A percentile compares a stretch with the other conserved stretches of the same genome.
Evolutionary conservation across 2,888 invertebrate genomes (phyloP).

Genomic region (Bombylius discolor): DNA sequence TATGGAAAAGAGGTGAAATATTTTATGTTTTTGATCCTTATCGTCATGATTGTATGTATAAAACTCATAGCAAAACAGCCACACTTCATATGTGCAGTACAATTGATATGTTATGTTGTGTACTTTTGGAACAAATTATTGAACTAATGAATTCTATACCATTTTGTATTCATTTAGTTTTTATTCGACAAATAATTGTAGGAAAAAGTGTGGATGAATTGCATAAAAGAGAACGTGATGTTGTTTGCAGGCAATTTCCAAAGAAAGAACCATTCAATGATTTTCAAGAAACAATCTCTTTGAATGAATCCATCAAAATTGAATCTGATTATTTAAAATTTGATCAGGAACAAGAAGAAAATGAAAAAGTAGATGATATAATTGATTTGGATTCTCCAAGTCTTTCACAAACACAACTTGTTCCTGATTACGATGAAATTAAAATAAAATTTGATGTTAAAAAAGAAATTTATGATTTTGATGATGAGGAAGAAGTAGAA

Average conservation of each 20-base stretch:
- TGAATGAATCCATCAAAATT: constrained; percentile 16
- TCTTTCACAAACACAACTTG: constrained; percentile 14
- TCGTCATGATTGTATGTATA: constrained; percentile 19
- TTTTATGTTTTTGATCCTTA: constrained; percentile 32
- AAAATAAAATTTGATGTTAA: constrained; percentile 6
- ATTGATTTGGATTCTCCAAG: constrained; percentile 14
- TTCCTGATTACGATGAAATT: constrained; percentile 4
- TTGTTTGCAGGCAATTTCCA: not conserved
- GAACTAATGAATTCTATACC: constrained; percentile 21
- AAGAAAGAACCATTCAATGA: not conserved
- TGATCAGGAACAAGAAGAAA: constrained; percentile 1
- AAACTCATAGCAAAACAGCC: constrained; percentile 18
- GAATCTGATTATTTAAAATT: not conserved
- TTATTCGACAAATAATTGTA: not conserved
- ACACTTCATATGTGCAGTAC: constrained; percentile 27
- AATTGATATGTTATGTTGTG: constrained; percentile 24
- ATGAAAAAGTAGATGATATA: not conserved
- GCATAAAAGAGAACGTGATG: not conserved
- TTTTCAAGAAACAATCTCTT: constrained; percentile 8
- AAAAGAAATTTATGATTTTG: not conserved
- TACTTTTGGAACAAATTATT: constrained; percentile 26
- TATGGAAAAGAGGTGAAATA: constrained; percentile 28
- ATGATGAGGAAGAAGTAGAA: constrained; percentile 4
- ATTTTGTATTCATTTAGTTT: not conserved
- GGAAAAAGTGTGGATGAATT: not conserved